A percentile compares a stretch with the other conserved stretches of the same genome.
These are phyloP conservation scores for Iphiclides podalirius DNA, from an alignment of 2,888 invertebrate genomes.

Conservation along the genomic window DNA sequence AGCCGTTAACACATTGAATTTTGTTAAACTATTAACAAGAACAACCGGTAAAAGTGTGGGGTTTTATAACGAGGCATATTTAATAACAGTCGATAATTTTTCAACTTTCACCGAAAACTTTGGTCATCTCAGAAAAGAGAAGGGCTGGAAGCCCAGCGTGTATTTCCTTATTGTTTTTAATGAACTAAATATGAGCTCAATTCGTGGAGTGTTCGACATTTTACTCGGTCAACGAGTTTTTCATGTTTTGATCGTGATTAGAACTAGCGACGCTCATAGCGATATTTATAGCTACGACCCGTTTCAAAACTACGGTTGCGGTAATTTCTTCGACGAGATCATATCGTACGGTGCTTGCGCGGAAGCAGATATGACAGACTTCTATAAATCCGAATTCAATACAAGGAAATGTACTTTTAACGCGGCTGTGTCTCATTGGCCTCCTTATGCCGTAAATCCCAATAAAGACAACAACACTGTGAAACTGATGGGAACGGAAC, in stretches of 20 bases:
- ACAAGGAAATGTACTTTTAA: constrained; percentile 47
- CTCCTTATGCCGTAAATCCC: constrained; percentile 44
- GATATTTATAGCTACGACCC: constrained; percentile 54
- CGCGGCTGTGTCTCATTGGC: constrained; percentile 43
- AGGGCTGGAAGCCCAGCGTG: constrained; percentile 14
- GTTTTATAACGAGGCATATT: constrained; percentile 12
- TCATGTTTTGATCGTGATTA: constrained; percentile 43
- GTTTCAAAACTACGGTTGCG: constrained; percentile 52
- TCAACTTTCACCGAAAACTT: not conserved
- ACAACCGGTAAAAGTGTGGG: not conserved
- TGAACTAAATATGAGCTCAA: not conserved
- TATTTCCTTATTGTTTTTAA: constrained; percentile 12
- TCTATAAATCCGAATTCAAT: constrained; percentile 42
- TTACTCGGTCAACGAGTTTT: constrained; percentile 39
- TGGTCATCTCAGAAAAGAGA: constrained; percentile 7
- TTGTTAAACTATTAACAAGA: constrained; percentile 4
- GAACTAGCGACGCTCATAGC: constrained; percentile 33
- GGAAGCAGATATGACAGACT: constrained; percentile 24
- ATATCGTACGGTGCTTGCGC: constrained; percentile 45
- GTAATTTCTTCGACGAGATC: constrained; percentile 45
- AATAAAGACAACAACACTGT: constrained; percentile 1
- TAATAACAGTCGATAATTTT: constrained; percentile 3
- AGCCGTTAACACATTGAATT: constrained; percentile 2
- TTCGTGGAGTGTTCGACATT: constrained; percentile 38
- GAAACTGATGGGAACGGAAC: constrained; percentile 31